Evolutionary conservation across 2,797 vertebrate genomes (phyloP), one percentile per base, ranked within the genome.

Genomic region (Acipenser ruthenus): DNA sequence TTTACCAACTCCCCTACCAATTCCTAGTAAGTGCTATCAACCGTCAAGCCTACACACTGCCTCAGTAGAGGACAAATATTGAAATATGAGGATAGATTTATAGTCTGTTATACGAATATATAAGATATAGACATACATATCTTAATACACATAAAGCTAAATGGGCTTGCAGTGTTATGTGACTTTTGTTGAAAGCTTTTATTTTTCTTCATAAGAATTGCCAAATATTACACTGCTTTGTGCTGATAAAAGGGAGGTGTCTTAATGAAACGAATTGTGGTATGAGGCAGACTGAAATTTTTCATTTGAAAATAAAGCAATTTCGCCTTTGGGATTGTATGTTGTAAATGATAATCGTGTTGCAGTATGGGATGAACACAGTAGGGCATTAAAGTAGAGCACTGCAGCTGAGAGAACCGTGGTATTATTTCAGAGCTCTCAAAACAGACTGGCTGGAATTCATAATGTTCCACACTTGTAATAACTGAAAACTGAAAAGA

Each of bases 251-350:
- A 37, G 37, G 37, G 37, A 37, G 37, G 37, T 37, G 5, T 37
- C 37, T 37, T 37, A 37, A 37, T 37, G 23, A 37, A 37, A 37
- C 1, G 1, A 37, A 37, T 5, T 37, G 37, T 5, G 4, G 37
- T 37, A 37, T 37, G 23, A 37, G 37, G 4, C 37, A 37, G 37
- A 37, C 37, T 37, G 37, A 37, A 37, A 1, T 37, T 37, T 37
- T 37, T 37, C 3, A 37, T 37, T 37, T 37, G 37, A 37, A 37
- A 37, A 37, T 60, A 67, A 71, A 77, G 72, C 75, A n/a, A n/a
- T n/a, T n/a, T n/a, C n/a, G 48, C 55, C 18, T 72, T 61, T 74
- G 69, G 74, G 73, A 68, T 67, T 50, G 8, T 15, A 58, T 58
- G 55, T 58, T 37, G 55, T 58, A 37, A 37, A 37, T 37, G 37